Evolutionary conservation across 2,113 vertebrate genomes (phyloP).

Genomic region (Eira barbara): DNA sequence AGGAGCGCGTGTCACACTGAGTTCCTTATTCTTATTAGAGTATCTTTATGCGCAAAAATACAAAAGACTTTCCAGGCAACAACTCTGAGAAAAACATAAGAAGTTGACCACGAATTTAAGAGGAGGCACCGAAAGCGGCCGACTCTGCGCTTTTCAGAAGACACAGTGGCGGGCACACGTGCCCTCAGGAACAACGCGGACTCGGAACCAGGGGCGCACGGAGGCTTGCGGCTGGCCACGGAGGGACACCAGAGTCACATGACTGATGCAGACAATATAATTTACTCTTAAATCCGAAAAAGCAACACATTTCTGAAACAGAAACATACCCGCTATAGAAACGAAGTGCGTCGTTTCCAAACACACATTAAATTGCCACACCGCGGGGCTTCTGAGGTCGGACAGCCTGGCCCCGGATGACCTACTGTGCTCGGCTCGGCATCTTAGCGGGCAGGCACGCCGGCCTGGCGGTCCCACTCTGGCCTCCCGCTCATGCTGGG

Average conservation of each 20-base stretch:
- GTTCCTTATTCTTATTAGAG: neutral
- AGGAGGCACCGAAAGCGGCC: neutral
- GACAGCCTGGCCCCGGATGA: too few species aligned
- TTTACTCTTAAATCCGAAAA: neutral
- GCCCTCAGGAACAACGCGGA: too few species aligned
- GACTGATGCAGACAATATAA: neutral
- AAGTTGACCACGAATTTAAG: neutral
- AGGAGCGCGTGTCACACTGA: accelerated
- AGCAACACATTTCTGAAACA: neutral
- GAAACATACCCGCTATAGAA: neutral
- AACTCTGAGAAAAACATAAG: neutral
- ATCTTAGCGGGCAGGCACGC: neutral
- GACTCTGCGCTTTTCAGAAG: neutral
- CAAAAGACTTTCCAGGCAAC: neutral
- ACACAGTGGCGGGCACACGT: too few species aligned
- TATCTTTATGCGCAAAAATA: neutral
- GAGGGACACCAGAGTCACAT: neutral
- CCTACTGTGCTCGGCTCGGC: neutral
- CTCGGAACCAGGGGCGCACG: neutral
- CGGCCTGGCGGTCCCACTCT: neutral
- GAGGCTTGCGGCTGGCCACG: too few species aligned
- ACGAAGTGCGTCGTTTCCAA: accelerated
- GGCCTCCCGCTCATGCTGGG: neutral
- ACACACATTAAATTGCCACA: neutral
- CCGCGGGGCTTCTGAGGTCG: too few species aligned